These are phyloP conservation scores for Choloepus didactylus DNA, from an alignment of 2,797 vertebrate genomes.

Conservation along the genomic window DNA sequence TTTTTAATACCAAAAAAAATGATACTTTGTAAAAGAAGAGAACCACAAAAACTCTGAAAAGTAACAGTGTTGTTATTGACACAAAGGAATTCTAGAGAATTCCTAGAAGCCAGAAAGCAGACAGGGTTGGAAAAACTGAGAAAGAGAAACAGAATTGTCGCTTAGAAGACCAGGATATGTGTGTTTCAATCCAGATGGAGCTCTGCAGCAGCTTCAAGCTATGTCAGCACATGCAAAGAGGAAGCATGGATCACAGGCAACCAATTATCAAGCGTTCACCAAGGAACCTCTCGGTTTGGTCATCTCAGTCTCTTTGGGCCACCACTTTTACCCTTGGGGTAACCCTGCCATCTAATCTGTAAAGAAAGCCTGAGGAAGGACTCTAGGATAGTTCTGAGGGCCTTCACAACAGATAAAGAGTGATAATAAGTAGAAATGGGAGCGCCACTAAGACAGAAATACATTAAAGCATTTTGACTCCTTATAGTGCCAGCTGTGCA, in stretches of 20 bases:
- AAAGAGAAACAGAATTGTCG: not conserved
- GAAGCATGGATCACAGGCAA: not conserved
- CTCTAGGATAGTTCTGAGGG: not conserved
- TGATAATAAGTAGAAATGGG: not conserved
- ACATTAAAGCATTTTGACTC: not conserved
- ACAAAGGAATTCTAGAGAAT: constrained; percentile 25
- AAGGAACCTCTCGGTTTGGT: not conserved
- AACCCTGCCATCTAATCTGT: not conserved
- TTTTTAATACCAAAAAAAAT: too few species aligned
- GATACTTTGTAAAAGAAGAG: not conserved
- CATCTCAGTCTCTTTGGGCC: not conserved
- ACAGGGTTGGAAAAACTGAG: not conserved
- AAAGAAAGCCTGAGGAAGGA: not conserved
- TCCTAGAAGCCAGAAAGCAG: not conserved
- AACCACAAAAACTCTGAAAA: not conserved
- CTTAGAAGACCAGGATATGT: too few species aligned
- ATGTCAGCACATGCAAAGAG: not conserved
- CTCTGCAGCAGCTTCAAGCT: not conserved
- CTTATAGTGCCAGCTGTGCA: not conserved
- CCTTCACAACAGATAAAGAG: not conserved
- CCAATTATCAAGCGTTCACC: not conserved
- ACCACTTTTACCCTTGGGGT: not conserved
- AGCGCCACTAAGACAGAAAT: not conserved
- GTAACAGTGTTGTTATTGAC: not conserved
- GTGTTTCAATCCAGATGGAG: not conserved